Conservation (phyloP, 2,113 vertebrate genomes). For the Sinosuthora webbiana region DNA sequence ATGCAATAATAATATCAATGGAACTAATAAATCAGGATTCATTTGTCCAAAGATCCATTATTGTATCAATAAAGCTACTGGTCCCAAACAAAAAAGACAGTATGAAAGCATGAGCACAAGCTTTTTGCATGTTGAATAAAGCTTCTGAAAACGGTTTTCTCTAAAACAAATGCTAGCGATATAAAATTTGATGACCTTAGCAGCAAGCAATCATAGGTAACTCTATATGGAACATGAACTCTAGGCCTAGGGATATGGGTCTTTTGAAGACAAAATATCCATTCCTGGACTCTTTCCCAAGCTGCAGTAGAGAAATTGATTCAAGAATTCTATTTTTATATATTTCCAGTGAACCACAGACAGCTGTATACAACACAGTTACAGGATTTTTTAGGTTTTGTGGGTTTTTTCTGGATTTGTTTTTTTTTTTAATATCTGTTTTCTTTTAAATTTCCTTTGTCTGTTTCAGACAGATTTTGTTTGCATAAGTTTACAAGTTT, state of each 20-base stretch:
- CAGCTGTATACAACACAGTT: not conserved
- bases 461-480: not conserved
- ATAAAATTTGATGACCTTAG: not conserved
- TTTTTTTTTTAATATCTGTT: not conserved
- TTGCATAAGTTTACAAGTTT: not conserved
- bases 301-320: not conserved
- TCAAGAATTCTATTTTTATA: not conserved
- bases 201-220: not conserved
- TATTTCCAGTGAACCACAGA: not conserved
- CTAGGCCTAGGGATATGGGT: not conserved
- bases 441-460: not conserved
- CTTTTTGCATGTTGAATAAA: not conserved
- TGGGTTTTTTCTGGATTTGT: not conserved
- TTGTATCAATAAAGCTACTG: not conserved
- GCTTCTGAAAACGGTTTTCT: not conserved
- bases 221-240: not conserved
- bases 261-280: not conserved
- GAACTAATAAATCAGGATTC: conserved; percentile 2
- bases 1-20: not conserved
- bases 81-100: not conserved
- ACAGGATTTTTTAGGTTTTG: not conserved
- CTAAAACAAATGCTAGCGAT: not conserved
- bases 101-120: not conserved
- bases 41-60: not conserved
- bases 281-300: not conserved